These are phyloP conservation scores for Rhinoderma darwinii DNA, from an alignment of 2,113 vertebrate species.

Conservation along the genomic window DNA sequence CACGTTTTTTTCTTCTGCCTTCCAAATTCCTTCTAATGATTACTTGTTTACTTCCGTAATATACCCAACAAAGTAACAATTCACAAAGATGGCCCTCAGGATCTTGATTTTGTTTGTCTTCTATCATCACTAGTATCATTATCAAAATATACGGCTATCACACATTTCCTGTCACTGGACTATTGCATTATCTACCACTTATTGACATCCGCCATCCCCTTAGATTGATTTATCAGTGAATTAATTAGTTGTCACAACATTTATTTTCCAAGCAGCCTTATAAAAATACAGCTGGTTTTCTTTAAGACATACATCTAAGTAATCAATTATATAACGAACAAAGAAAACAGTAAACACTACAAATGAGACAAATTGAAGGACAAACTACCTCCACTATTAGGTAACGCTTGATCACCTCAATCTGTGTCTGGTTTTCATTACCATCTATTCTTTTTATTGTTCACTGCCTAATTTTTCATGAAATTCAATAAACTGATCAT, in stretches of 20 bases:
- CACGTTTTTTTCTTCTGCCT: neutral
- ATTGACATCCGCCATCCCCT: slow-evolving; percentile 18
- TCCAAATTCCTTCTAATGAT: neutral
- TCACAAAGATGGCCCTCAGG: neutral
- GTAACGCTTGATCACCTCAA: neutral
- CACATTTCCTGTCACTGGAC: slow-evolving; percentile 44
- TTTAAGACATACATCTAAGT: slow-evolving; percentile 30
- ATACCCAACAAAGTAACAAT: neutral
- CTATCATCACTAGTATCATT: slow-evolving; percentile 25
- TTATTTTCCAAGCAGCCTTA: slow-evolving; percentile 27
- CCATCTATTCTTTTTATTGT: neutral
- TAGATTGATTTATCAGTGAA: slow-evolving; percentile 32
- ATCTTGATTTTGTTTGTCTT: slow-evolving; percentile 9
- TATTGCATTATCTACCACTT: neutral
- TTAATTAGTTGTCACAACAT: slow-evolving; percentile 42
- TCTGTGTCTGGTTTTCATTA: neutral
- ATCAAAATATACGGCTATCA: slow-evolving; percentile 48
- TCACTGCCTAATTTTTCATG: neutral
- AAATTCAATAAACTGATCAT: too few relatives aligned
- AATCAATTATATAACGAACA: neutral
- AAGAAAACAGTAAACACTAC: slow-evolving; percentile 1
- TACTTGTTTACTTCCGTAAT: neutral
- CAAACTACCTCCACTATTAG: neutral
- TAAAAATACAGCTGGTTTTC: slow-evolving; percentile 43
- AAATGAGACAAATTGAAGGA: slow-evolving; percentile 16